Base-by-base conservation (phyloP, 35 echinoderm and acorn worm genomes). In the Chiridota heheva region DNA sequence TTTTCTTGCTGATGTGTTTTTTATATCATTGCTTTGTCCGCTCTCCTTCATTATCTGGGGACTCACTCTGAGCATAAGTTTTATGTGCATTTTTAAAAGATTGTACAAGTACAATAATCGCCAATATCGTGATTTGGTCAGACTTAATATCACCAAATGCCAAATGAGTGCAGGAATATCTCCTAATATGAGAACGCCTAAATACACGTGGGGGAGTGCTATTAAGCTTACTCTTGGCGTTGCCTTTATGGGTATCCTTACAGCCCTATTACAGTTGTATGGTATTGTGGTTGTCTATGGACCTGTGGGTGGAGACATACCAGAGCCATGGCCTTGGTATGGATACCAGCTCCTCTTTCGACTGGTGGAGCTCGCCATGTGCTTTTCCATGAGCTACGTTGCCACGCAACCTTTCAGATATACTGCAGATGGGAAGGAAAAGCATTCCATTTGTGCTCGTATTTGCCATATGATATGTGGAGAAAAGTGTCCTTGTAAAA, bases 361-460 rank as follows among this genome's bases (percentile, higher is more conserved):
- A 35, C 12, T 84, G 2, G 72, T 80, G 10, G 95, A 98, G 84
- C 82, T 98, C n/a, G 72, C 76, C 5, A 98, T 98, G 95, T 98
- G 89, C n/a, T 57, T 82, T 1, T 70, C 81, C 5, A 98, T 98
- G 95, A 91, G 95, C 32, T 98, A 81, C 59, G 95, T 98, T 46
- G 95, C 95, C 5, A 98, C 95, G 10, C 95, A 98, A 58, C 95
- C 95, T 16, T 91, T 98, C 70, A 74, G 95, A 18, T 93, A 93
- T 80, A 88, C 84, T 12, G 69, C 36, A 20, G 79, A 88, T 79
- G 90, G 90, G 2, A 68, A 77, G 32, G 90, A 93, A 63, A 93
- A 88, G 31, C n/a, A n/a, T n/a, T n/a, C n/a, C n/a, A n/a, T n/a
- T n/a, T n/a, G n/a, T n/a, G n/a, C n/a, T n/a, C n/a, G n/a, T n/a